Evolutionary conservation across 1,140 invertebrate genomes (phyloP), one percentile per base, ranked within the genome.

Genomic region (Ericerus pela): DNA sequence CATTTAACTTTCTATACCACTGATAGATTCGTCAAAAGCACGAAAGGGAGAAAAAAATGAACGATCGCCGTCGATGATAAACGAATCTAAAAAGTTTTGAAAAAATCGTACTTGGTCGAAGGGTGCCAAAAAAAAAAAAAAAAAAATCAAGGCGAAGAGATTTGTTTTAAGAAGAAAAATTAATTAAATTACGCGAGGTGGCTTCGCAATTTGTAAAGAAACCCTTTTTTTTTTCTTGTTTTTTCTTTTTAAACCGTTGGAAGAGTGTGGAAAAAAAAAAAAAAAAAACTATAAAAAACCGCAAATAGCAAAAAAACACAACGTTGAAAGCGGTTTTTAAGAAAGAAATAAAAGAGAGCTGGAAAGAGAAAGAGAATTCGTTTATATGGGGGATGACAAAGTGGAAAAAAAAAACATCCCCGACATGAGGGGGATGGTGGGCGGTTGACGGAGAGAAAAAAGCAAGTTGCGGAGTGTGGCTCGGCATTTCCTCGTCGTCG

Each of bases 131-230:
- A n/a, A 24, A 47, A 47, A 47, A 47, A 47, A 5, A 24, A 18
- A 14, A 8, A 47, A 47, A 47, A 47, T 22, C 41, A 24, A 20
- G 20, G 20, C n/a, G 36, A 24, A 18, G 41, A 47, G 41, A 47
- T 47, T 47, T 47, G 41, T 47, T 47, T 47, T 47, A 47, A 47
- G n/a, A 47, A 47, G 41, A 47, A 47, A 47, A 47, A 47, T 47
- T 47, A 47, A 47, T 47, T 47, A 47, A 47, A 47, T 47, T 47
- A 47, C 26, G 41, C 41, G 41, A 18, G 41, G 10, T 47, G 41
- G 41, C 41, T 24, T 24, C 20, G 41, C 41, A 47, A 47, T 47
- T 47, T 47, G 41, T 47, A 47, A 47, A 47, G 41, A 47, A 47
- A 47, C 41, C 41, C 41, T 47, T 47, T 47, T 47, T 30, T 29